Conservation (phyloP, 2,797 vertebrate species). For the Acanthopagrus latus region DNA sequence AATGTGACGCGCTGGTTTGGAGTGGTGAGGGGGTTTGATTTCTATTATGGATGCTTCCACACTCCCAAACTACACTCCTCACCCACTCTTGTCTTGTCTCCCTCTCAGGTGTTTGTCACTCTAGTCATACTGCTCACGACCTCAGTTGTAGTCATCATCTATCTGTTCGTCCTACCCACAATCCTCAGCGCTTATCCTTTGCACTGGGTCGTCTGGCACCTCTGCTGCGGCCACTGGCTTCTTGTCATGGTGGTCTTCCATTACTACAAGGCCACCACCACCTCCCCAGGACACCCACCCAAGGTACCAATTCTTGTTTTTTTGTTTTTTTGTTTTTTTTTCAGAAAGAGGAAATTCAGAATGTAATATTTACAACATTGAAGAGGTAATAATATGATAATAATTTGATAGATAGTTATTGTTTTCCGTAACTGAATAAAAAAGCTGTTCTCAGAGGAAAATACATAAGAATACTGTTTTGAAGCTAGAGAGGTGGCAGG, state of each 20-base stretch:
- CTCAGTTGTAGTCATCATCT: conserved; percentile 92
- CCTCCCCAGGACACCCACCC: conserved; percentile 90
- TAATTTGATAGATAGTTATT: too few relatives aligned
- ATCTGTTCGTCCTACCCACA: conserved; percentile 92
- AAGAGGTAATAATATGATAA: too few relatives aligned
- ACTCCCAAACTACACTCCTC: neutral
- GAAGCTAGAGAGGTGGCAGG: too few relatives aligned
- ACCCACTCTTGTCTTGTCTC: neutral
- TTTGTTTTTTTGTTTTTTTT: too few relatives aligned
- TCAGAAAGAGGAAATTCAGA: too few relatives aligned
- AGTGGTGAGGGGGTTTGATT: conserved; percentile 85
- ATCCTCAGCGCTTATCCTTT: conserved; percentile 91
- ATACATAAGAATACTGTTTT: too few relatives aligned
- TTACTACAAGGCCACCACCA: conserved; percentile 97
- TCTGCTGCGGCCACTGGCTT: conserved; percentile 96
- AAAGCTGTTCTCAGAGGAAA: too few relatives aligned
- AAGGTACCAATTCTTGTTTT: conserved; percentile 83
- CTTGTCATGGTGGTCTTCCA: conserved; percentile 96
- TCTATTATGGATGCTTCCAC: neutral
- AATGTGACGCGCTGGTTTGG: conserved; percentile 97
- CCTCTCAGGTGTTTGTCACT: conserved; percentile 91
- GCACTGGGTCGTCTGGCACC: conserved; percentile 91
- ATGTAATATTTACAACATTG: too few relatives aligned
- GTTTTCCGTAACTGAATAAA: too few relatives aligned
- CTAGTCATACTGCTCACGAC: conserved; percentile 91